These are phyloP conservation scores for Lepidurus couesii DNA, from an alignment of 1,140 invertebrate species.

Conservation along the genomic window DNA sequence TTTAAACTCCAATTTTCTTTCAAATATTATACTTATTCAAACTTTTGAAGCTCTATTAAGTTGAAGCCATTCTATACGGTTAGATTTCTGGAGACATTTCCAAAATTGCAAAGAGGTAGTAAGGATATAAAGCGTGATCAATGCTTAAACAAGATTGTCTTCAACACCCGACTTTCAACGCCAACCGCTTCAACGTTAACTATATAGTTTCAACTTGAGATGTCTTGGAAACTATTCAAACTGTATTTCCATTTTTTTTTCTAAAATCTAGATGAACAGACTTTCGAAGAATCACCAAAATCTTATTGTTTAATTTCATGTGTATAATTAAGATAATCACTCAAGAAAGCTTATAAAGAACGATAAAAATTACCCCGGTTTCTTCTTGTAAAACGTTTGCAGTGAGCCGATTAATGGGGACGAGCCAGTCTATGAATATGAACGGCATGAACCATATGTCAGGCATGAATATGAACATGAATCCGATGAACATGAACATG, in stretches of 20 bases:
- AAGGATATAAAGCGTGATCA: no score
- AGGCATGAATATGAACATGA: constrained; percentile 54
- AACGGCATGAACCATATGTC: constrained; percentile 66
- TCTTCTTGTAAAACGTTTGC: constrained; percentile 39
- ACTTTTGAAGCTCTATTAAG: no score
- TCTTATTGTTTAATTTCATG: no score
- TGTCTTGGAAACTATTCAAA: not conserved
- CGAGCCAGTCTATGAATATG: constrained; percentile 62
- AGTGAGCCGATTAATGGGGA: constrained; percentile 85
- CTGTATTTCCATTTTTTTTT: not conserved
- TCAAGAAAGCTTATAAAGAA: no score
- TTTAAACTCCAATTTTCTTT: not conserved
- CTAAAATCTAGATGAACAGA: not conserved
- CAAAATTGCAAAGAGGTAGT: not conserved
- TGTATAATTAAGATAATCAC: no score
- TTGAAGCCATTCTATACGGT: no score
- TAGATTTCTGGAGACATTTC: not conserved
- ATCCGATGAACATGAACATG: constrained; percentile 67
- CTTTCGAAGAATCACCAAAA: no score
- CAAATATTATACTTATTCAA: no score
- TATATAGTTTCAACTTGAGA: not conserved
- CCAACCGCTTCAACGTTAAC: no score
- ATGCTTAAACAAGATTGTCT: no score
- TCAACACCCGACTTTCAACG: no score
- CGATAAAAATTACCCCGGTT: not conserved